Base-by-base conservation (phyloP, 1,140 invertebrate genomes). In the Cydia amplana region DNA sequence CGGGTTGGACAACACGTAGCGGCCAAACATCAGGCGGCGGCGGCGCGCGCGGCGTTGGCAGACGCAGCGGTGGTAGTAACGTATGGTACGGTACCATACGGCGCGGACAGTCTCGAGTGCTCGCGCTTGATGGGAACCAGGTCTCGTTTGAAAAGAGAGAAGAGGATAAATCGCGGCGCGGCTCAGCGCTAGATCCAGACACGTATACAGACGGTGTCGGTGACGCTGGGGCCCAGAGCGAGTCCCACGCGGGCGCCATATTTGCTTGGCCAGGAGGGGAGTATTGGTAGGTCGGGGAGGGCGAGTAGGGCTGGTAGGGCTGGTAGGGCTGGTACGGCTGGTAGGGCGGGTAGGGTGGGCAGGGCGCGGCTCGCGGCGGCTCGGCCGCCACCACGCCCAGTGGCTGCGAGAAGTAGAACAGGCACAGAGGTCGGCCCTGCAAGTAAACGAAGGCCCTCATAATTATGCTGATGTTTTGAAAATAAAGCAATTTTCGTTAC, bases 321-420 rank as follows among this genome's bases (percentile, higher is more conserved):
- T 40, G 36, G 76, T 80, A 82, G 12, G 83, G 79, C 2, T 84
- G 78, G 4, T 83, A 81, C 10, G 87, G 85, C 76, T 85, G 82
- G 89, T 82, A 80, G 83, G 51, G 77, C 36, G 81, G 87, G 70
- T 84, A 83, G 64, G 82, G 77, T 9, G 82, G 87, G 65, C 83
- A 83, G 64, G 82, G 81, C 6, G 85, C 78, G n/a, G 85, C 74
- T 78, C 83, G 83, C 40, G 85, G 77, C 6, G 87, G 87, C 77
- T 85, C 86, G 14, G 78, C 65, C 12, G 80, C 78, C 75, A 88
- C 83, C 78, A 93, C 91, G 64, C 91, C 93, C 79, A 93, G 93
- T 40, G 93, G 93, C 78, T 93, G 93, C 63, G 91, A 90, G 83
- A 93, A 93, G 86, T 93, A 93, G 82, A 92, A 93, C 72, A 93